Evolutionary conservation across 2,113 vertebrate species (phyloP).

Genomic region (Lycocorax pyrrhopterus): DNA sequence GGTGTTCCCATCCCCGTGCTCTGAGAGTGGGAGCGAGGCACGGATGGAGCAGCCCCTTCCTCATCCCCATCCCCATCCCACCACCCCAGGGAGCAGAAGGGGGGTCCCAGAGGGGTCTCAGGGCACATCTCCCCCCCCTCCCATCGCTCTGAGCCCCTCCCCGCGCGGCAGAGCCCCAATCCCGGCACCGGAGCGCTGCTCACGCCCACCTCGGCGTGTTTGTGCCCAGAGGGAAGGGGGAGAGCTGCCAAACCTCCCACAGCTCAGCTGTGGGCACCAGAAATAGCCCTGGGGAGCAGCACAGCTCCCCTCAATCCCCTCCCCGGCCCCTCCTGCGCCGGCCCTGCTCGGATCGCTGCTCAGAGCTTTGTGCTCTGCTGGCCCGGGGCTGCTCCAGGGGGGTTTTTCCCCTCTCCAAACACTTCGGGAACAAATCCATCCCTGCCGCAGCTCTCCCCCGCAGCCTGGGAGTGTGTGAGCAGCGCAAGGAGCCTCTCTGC

Average conservation of each 20-base stretch:
- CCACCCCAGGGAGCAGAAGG: background rate
- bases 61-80: background rate
- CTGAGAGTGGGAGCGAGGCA: background rate
- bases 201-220: background rate
- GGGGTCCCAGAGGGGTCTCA: background rate
- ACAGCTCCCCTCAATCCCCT: background rate
- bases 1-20: background rate
- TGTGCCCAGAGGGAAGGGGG: background rate
- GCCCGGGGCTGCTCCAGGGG: background rate
- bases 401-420: background rate
- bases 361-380: background rate
- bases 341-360: background rate
- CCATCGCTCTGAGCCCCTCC: accelerated
- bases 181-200: background rate
- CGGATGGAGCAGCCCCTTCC: background rate
- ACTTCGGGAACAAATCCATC: background rate
- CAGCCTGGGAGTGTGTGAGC: background rate
- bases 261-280: slow-evolving; percentile 20
- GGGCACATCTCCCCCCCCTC: background rate
- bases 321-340: background rate
- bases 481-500: background rate
- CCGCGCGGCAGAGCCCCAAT: background rate
- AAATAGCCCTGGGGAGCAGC: background rate
- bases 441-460: background rate
- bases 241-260: slow-evolving; percentile 3